Evolutionary conservation across 1,140 invertebrate species (phyloP).

Genomic region (Lordiphosa mommai): DNA sequence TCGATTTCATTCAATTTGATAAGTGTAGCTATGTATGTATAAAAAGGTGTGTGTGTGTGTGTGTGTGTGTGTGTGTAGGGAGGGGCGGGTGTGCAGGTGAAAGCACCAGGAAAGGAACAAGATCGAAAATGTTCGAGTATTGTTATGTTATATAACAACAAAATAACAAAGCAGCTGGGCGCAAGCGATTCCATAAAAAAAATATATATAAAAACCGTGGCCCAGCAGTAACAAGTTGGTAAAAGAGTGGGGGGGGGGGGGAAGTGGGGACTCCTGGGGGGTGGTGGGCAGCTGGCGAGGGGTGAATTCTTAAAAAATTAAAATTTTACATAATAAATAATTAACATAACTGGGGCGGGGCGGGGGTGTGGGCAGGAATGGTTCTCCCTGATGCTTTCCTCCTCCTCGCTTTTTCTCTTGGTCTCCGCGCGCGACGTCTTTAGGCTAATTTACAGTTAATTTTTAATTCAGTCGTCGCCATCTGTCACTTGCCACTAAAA

Average conservation of each 20-base stretch:
- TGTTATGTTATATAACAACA: background rate
- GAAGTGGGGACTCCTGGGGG: background rate
- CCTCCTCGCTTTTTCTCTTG: slow-evolving; percentile 1
- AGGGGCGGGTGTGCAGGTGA: background rate
- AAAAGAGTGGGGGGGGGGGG: too few relatives aligned
- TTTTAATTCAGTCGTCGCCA: slow-evolving; percentile 61
- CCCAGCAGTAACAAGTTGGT: background rate
- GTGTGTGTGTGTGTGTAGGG: background rate
- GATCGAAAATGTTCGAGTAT: background rate
- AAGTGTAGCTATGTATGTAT: slow-evolving; percentile 1
- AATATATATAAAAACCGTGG: background rate
- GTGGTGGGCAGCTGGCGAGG: background rate
- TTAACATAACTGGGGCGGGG: slow-evolving; percentile 17
- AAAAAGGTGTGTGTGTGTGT: background rate
- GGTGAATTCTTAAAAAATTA: background rate
- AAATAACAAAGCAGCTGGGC: background rate
- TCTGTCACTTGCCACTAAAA: slow-evolving; percentile 66
- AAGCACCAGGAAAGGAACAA: slow-evolving; percentile 3
- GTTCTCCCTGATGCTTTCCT: background rate
- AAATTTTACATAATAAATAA: slow-evolving; percentile 34
- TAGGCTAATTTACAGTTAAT: slow-evolving; percentile 60
- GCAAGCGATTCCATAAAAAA: background rate
- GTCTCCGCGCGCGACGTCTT: slow-evolving; percentile 18
- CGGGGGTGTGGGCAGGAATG: background rate
- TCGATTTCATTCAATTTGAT: slow-evolving; percentile 19